These are phyloP conservation scores for Melieria omissa DNA, from an alignment of 2,888 invertebrate species.

Conservation along the genomic window DNA sequence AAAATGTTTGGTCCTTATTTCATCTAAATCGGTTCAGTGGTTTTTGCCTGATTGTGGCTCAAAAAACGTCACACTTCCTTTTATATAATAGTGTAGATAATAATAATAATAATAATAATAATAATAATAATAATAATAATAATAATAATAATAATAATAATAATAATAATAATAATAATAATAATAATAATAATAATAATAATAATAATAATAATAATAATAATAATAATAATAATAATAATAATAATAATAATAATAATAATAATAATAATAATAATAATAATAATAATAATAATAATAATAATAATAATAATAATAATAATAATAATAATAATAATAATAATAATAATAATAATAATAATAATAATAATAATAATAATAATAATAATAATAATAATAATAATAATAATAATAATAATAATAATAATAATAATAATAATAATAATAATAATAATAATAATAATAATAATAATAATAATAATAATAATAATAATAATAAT, in stretches of 20 bases:
- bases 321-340: slow-evolving; percentile 4
- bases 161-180: slow-evolving; percentile 4
- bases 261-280: slow-evolving; percentile 4
- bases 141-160: slow-evolving; percentile 4
- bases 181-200: slow-evolving; percentile 4
- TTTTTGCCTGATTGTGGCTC: no score
- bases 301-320: slow-evolving; percentile 4
- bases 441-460: slow-evolving; percentile 4
- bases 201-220: slow-evolving; percentile 4
- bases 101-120: slow-evolving; percentile 1
- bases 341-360: slow-evolving; percentile 4
- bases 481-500: slow-evolving; percentile 4
- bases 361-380: slow-evolving; percentile 4
- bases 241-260: slow-evolving; percentile 4
- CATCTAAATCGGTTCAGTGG: no score
- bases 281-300: slow-evolving; percentile 4
- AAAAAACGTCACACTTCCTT: no score
- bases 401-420: slow-evolving; percentile 4
- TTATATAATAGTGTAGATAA: no score
- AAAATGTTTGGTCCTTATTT: no score
- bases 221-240: slow-evolving; percentile 4
- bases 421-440: slow-evolving; percentile 4
- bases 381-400: slow-evolving; percentile 4
- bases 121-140: slow-evolving; percentile 4
- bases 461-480: slow-evolving; percentile 4